Evolutionary conservation across 2,888 invertebrate genomes (phyloP).

Genomic region (Apodemia zela): DNA sequence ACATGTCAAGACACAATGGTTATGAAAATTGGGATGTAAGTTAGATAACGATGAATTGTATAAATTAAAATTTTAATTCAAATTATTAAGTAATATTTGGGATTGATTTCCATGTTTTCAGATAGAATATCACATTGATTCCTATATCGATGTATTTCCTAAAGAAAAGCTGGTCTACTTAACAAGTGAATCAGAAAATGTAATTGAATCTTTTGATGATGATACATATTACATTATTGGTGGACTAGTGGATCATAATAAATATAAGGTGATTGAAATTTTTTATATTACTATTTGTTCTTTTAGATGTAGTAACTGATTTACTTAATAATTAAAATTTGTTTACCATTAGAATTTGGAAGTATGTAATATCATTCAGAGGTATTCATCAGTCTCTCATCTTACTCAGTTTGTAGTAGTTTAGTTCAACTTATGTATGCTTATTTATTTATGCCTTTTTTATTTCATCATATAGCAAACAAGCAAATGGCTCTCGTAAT

Average conservation of each 20-base stretch:
- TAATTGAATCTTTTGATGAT: slow-evolving; percentile 86
- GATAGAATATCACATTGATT: slow-evolving; percentile 85
- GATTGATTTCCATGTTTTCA: slow-evolving; percentile 45
- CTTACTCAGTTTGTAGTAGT: too few species aligned
- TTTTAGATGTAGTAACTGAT: too few species aligned
- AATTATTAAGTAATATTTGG: background rate
- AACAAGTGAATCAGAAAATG: slow-evolving; percentile 95
- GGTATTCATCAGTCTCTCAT: too few species aligned
- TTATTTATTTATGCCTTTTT: too few species aligned
- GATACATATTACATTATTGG: slow-evolving; percentile 95
- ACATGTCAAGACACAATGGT: slow-evolving; percentile 91
- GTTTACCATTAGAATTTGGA: too few species aligned
- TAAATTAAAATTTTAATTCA: slow-evolving; percentile 9
- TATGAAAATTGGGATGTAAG: slow-evolving; percentile 96
- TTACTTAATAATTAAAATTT: too few species aligned
- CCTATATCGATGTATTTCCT: slow-evolving; percentile 86
- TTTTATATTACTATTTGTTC: background rate
- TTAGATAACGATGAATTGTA: slow-evolving; percentile 31
- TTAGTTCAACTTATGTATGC: too few species aligned
- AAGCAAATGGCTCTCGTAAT: too few species aligned
- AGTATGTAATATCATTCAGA: too few species aligned
- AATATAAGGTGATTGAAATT: slow-evolving; percentile 85
- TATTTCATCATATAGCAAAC: too few species aligned
- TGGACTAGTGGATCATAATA: slow-evolving; percentile 98
- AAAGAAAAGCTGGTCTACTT: slow-evolving; percentile 92